Evolutionary conservation across 1,140 invertebrate genomes (phyloP), one percentile per base, ranked within the genome.

Genomic region (Chionoecetes opilio): DNA sequence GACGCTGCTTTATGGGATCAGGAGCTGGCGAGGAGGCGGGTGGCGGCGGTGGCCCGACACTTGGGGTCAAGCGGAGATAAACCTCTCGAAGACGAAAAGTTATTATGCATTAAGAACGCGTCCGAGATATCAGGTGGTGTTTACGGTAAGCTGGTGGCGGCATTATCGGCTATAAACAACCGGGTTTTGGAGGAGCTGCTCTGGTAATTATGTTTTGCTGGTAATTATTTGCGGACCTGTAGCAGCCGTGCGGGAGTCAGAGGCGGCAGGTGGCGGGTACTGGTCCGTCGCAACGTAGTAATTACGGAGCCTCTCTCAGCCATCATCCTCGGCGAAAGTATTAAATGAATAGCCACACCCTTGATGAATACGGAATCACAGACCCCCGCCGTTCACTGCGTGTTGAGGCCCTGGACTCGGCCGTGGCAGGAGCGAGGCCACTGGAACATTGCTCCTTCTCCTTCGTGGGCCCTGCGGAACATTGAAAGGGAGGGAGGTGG

Each of bases 101-200:
- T 92, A 82, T 92, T 92, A 84, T 92, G 91, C 91, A 82, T 92
- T 92, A 84, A 92, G 82, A 84, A 92, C 82, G 82, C 38, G 91
- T 38, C 91, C 38, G 82, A n/a, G 82, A 75, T 82, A 92, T 92
- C 91, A 9, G n/a, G 26, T 37, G 35, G 91, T 82, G 34, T 92
- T 92, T 92, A 92, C 41, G 63, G n/a, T 14, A 38, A 85, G 63
- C 21, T 31, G 82, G 34, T 85, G 91, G 82, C 26, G 35, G 35
- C 91, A 92, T 84, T 85, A 92, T 92, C 26, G 82, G 32, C 91
- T 92, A 84, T 92, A 84, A 92, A 92, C 91, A 92, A 84, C 14
- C 46, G 91, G 35, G 75, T 84, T 37, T 37, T 31, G 31, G 29
- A 17, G 82, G 32, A 41, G 35, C 46, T 92, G 82, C 46, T 92